These are phyloP conservation scores for Strigops habroptila DNA, from an alignment of 2,113 vertebrate species.

Conservation along the genomic window DNA sequence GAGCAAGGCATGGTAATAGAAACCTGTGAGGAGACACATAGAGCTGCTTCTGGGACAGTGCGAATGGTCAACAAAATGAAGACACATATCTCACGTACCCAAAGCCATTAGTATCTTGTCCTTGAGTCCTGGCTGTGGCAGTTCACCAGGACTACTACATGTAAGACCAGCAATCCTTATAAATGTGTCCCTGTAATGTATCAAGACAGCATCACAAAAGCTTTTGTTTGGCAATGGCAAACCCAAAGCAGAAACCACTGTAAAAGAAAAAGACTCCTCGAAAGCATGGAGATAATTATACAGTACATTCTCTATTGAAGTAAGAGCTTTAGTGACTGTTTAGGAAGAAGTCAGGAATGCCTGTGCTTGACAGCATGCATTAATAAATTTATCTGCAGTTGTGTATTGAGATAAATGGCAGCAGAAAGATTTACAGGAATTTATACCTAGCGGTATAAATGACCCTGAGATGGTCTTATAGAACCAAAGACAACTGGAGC, in stretches of 20 bases:
- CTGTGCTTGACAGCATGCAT: not conserved
- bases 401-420: not conserved
- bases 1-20: rapidly evolving
- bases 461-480: not conserved
- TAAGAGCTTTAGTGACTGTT: not conserved
- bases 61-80: not conserved
- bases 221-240: not conserved
- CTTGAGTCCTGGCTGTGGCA: not conserved
- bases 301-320: not conserved
- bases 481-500: not conserved
- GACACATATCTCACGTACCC: rapidly evolving
- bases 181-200: not conserved
- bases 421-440: not conserved
- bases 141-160: not conserved
- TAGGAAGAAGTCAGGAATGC: not conserved
- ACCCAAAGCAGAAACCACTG: not conserved
- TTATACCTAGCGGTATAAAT: not conserved
- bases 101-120: not conserved
- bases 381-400: not conserved
- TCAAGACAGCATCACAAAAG: not conserved
- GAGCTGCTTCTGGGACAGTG: no score
- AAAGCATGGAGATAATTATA: not conserved
- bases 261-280: not conserved
- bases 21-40: not conserved
- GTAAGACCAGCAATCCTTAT: not conserved